Conservation (phyloP, 2,888 invertebrate species). For the Zele albiditarsus region DNA sequence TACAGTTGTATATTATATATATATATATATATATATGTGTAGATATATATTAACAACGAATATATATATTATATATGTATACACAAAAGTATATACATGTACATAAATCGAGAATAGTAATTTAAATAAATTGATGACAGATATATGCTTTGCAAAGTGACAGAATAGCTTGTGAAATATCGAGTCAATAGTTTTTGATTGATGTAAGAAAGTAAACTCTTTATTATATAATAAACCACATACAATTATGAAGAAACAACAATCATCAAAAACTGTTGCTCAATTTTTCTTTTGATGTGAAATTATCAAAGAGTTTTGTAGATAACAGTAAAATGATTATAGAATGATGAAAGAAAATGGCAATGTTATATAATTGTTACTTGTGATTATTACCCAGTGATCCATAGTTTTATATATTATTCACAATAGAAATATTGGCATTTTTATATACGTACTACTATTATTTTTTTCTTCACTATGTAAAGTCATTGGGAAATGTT, state of each 20-base stretch:
- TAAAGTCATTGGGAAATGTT: conserved; percentile 13
- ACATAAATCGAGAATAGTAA: conserved; percentile 5
- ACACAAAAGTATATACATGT: conserved; percentile 33
- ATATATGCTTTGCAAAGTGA: neutral
- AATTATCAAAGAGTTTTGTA: conserved; percentile 4
- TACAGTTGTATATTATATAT: conserved; percentile 33
- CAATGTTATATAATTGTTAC: conserved; percentile 20
- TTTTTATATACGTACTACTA: conserved; percentile 20
- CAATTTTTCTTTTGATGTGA: neutral
- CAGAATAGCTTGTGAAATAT: conserved; percentile 5
- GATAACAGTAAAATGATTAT: conserved; percentile 10
- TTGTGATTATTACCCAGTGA: conserved; percentile 26
- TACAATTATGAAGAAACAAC: neutral
- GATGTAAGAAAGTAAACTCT: conserved; percentile 10
- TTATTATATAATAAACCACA: conserved; percentile 19
- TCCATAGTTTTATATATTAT: conserved; percentile 7
- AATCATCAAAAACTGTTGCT: conserved; percentile 12
- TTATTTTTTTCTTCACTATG: conserved; percentile 3
- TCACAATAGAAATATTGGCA: neutral
- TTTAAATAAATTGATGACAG: conserved; percentile 22
- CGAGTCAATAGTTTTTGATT: conserved; percentile 9
- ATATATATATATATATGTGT: conserved; percentile 34
- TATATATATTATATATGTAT: conserved; percentile 32
- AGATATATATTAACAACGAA: neutral
- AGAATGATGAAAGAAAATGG: conserved; percentile 22